Conservation (phyloP, 1,140 invertebrate genomes). For the Heliconius melpomene region DNA sequence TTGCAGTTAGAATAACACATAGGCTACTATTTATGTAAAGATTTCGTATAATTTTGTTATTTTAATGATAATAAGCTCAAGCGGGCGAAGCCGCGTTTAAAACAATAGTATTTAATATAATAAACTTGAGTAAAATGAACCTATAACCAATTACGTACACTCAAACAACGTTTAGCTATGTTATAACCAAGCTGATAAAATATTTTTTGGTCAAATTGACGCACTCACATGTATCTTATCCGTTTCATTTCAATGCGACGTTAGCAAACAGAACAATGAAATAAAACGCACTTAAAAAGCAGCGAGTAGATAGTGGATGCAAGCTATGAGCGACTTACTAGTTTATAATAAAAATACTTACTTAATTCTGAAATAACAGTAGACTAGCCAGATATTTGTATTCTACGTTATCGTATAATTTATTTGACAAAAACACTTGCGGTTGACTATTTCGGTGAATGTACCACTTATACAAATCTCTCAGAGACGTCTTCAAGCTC, state of each 20-base stretch:
- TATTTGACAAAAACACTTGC: conserved; percentile 26
- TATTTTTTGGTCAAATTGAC: too few species aligned
- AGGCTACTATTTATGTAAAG: too few species aligned
- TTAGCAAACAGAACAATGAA: background rate
- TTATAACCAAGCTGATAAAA: too few species aligned
- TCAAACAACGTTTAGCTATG: too few species aligned
- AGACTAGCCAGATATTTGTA: background rate
- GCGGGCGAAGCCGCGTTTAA: too few species aligned
- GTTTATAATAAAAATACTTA: background rate
- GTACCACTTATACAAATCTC: conserved; percentile 67
- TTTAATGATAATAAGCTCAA: too few species aligned
- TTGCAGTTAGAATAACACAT: too few species aligned
- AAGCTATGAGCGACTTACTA: background rate
- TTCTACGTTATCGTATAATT: conserved; percentile 13
- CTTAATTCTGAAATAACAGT: background rate
- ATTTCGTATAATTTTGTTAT: too few species aligned
- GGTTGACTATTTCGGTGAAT: conserved; percentile 22
- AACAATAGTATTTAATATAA: too few species aligned
- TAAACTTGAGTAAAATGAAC: too few species aligned
- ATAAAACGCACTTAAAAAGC: conserved; percentile 11
- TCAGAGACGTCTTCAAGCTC: conserved; percentile 62
- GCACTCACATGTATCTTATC: background rate
- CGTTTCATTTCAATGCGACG: background rate
- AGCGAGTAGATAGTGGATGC: background rate
- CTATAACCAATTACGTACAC: too few species aligned